Evolutionary conservation across 2,113 vertebrate genomes (phyloP), one percentile per base, ranked within the genome.

Genomic region (Gymnocephalus cernua): DNA sequence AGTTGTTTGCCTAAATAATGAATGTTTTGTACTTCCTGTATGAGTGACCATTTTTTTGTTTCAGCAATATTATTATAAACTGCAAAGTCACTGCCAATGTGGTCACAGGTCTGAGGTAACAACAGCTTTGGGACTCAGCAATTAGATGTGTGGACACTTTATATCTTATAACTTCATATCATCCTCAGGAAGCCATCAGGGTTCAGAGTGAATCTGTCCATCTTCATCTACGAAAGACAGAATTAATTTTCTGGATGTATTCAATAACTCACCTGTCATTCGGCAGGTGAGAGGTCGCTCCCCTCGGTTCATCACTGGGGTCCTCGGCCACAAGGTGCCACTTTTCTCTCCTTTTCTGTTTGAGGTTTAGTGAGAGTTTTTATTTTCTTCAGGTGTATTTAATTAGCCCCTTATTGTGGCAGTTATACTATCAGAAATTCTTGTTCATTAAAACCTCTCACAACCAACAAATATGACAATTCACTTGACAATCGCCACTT

Each of bases 291-390:
- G 19, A n/a, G 38, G 82, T 68, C 6, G 68, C n/a, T 21, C 56
- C 87, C 41, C 61, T 84, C 32, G 68, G 29, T 81, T 75, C 18
- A 53, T 57, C 47, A 21, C 16, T 32, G 51, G 79, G 38, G 62
- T 59, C 29, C 6, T 88, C 75, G 51, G 66, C 77, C 56, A 90
- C 53, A 14, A 50, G 64, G 57, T 23, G 85, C 94, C 93, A 95
- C 64, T 70, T 88, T 47, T 95, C 93, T 74, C 86, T 95, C 85
- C 95, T 95, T 68, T 93, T 96, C 95, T 96, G 78, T 58, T 86
- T 16, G 69, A 13, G 29, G 59, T 38, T 45, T 25, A 61, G 57
- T 71, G 6, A 70, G 14, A 77, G 21, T 71, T 29, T 53, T 67
- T 11, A 57, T 67, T 47, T 32, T 12, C 25, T 29, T 70, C 11